These are phyloP conservation scores for Hermodice carunculata DNA, from an alignment of 2,888 invertebrate genomes.

Conservation along the genomic window DNA sequence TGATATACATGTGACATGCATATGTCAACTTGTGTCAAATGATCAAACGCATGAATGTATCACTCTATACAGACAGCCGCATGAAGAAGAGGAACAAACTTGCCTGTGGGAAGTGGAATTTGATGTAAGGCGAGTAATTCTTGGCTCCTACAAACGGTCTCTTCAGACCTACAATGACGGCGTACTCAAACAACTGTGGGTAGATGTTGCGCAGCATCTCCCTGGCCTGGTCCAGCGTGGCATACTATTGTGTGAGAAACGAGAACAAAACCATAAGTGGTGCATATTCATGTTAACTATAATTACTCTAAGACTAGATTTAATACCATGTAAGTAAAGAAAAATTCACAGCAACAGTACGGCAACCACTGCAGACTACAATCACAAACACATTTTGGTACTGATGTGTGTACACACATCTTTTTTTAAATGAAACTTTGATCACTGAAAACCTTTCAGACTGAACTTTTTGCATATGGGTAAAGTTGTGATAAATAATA, in stretches of 20 bases:
- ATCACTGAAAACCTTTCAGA: no score
- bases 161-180: conserved; percentile 60
- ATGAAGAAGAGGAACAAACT: conserved; percentile 45
- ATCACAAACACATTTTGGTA: no score
- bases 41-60: neutral
- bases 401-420: no score
- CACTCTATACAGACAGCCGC: no score
- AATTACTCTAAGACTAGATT: conserved; percentile 33
- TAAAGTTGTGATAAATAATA: no score
- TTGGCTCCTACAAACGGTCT: conserved; percentile 40
- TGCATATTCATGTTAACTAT: neutral
- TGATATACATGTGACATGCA: no score
- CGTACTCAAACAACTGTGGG: conserved; percentile 63
- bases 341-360: neutral
- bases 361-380: no score
- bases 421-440: no score
- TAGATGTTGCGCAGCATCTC: conserved; percentile 42
- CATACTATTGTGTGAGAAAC: conserved; percentile 9
- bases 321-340: neutral
- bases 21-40: no score
- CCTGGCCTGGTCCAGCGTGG: conserved; percentile 18
- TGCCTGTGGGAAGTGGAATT: conserved; percentile 66
- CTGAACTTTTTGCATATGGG: no score
- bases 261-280: neutral
- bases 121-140: conserved; percentile 57